Evolutionary conservation across 1,140 invertebrate genomes (phyloP), one percentile per base, ranked within the genome.

Genomic region (Odontomachus brunneus): DNA sequence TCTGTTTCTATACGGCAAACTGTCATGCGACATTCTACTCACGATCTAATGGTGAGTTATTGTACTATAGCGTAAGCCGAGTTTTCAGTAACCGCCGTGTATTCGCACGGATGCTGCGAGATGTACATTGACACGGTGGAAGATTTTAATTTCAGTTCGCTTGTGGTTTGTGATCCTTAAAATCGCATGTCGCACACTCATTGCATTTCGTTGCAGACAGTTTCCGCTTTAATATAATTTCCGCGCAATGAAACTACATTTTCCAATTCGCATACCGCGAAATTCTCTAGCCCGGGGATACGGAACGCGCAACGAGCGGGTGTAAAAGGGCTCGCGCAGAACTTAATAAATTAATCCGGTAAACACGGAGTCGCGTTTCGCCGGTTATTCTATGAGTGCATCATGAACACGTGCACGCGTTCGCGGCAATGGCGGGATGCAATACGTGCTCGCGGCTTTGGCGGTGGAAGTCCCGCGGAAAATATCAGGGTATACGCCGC

Each of bases 331-430:
- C 67, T 53, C 51, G 63, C 63, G 62, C 76, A 66, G 59, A 84
- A 88, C 76, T 88, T 88, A 87, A 88, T 88, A 88, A 87, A 88
- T 88, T 85, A 88, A 88, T 88, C 81, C 74, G 19, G 55, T 78
- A 82, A 84, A 85, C 87, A 82, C 78, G 33, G 69, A 49, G 51
- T 38, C 55, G 57, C 53, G 74, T 84, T 88, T 74, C 86, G 67
- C 48, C 26, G 83, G 80, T 82, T 87, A 72, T 83, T 44, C 22
- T 72, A 49, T 82, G 73, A 83, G 87, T 76, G 75, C 75, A 71
- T 80, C 65, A 80, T 69, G 63, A 59, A 87, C 81, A 33, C 17
- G 57, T 59, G 57, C 71, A 49, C 24, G 76, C 84, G n/a, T 76
- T 26, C 53, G 62, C 49, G 55, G 49, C 60, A 57, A 38, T 9